Evolutionary conservation across 2,888 invertebrate species (phyloP), one percentile per base, ranked within the genome.

Genomic region (Hirtodrosophila duncani): DNA sequence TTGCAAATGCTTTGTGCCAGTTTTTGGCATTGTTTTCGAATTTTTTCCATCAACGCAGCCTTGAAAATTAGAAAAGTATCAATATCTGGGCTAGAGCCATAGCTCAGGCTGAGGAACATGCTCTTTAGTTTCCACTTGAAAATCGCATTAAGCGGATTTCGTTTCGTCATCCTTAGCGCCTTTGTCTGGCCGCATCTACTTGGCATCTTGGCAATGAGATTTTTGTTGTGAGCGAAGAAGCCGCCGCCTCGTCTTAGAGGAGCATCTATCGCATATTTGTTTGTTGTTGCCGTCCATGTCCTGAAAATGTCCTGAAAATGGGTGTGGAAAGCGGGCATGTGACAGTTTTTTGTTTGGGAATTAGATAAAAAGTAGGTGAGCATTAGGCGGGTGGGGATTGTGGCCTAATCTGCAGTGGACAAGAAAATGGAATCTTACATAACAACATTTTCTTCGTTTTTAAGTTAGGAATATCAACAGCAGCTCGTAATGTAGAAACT

Each of bases 81-180:
- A 39, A 34, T 60, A 38, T 30, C 33, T 27, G 20, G 38, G 13
- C 16, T 41, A 18, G 46, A 27, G 11, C 23, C 31, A 17, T 16
- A 18, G 51, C 30, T 33, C 27, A 17, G 16, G 23, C 21, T 29
- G 39, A 55, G 45, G 66, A 44, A 67, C 51, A 27, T 31, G 38
- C 52, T 56, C 39, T 46, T 66, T 63, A 55, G 52, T 66, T 68
- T 70, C 59, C 70, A 77, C 75, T 77, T 72, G 63, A 79, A 77
- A 77, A 77, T 79, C 70, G 67, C 77, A 77, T 77, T 77, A 77
- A 51, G 46, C 65, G 59, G 63, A 57, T 77, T 75, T 45, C 48
- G 18, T 56, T 75, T 60, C 49, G n/a, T n/a, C n/a, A n/a, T n/a
- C n/a, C n/a, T n/a, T n/a, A n/a, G 51, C 66, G 51, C 58, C 52